Conservation (phyloP, 1,140 invertebrate genomes). For the Schlechtendalia chinensis region DNA sequence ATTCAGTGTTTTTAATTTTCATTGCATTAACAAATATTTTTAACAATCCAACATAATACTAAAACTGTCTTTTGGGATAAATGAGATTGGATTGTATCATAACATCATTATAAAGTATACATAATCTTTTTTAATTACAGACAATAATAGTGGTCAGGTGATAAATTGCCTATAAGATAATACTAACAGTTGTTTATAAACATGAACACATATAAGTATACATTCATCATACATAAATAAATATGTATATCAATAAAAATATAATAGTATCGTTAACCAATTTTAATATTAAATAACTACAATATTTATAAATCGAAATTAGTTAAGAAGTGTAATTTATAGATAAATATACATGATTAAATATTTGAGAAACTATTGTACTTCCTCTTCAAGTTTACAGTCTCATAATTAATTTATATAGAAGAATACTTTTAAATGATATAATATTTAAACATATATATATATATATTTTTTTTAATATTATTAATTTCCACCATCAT, state of each 20-base stretch:
- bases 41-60: not conserved
- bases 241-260: slow-evolving; percentile 1
- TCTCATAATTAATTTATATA: slow-evolving; percentile 1
- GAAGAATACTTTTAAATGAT: slow-evolving; percentile 10
- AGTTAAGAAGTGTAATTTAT: not conserved
- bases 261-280: not conserved
- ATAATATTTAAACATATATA: too few species aligned
- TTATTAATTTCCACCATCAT: not conserved
- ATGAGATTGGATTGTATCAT: not conserved
- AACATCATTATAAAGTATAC: not conserved
- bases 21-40: not conserved
- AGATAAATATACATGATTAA: not conserved
- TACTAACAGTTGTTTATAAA: not conserved
- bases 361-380: not conserved
- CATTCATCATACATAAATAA: not conserved
- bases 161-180: not conserved
- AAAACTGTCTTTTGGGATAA: not conserved
- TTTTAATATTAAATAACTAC: slow-evolving; percentile 18
- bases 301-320: slow-evolving; percentile 14
- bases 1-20: not conserved
- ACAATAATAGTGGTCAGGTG: not conserved
- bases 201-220: not conserved
- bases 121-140: too few species aligned
- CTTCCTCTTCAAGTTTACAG: slow-evolving; percentile 1
- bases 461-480: too few species aligned